These are phyloP conservation scores for Acipenser oxyrinchus DNA, from an alignment of 2,797 vertebrate genomes.

Conservation along the genomic window DNA sequence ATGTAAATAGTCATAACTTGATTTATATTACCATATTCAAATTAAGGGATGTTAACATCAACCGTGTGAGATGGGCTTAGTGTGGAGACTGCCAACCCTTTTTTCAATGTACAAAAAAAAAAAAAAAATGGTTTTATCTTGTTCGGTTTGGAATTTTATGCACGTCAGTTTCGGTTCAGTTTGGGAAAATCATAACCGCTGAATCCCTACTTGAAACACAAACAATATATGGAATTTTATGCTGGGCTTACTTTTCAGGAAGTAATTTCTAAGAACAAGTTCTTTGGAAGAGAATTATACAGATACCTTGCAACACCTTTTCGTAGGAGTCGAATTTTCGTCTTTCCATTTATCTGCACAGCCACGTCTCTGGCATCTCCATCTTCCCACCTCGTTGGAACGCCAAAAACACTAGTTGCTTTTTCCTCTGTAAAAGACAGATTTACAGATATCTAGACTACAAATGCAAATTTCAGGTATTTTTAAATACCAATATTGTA, in stretches of 20 bases:
- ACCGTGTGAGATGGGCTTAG: too few species aligned
- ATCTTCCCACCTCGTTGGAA: slow-evolving; percentile 64
- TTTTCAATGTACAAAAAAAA: too few species aligned
- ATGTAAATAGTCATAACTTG: too few species aligned
- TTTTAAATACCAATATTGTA: too few species aligned
- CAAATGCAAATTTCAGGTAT: too few species aligned
- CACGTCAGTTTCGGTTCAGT: slow-evolving; percentile 75
- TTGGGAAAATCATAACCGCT: slow-evolving; percentile 71
- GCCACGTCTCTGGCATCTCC: slow-evolving; percentile 51
- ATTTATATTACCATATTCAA: too few species aligned
- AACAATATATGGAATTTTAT: too few species aligned
- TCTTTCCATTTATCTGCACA: slow-evolving; percentile 59
- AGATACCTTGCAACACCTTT: slow-evolving; percentile 64
- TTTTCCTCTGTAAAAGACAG: slow-evolving; percentile 55
- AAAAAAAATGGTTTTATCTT: slow-evolving; percentile 48
- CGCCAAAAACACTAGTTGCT: slow-evolving; percentile 70
- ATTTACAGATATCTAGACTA: too few species aligned
- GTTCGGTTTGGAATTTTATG: slow-evolving; percentile 87
- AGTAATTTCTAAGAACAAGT: slow-evolving; percentile 30
- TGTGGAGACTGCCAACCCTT: too few species aligned
- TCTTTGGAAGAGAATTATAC: slow-evolving; percentile 29
- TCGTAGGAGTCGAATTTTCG: slow-evolving; percentile 70
- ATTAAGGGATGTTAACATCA: too few species aligned
- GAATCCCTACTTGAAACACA: slow-evolving; percentile 35
- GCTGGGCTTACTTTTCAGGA: too few species aligned